Evolutionary conservation across 2,113 vertebrate species (phyloP).

Genomic region (Vulpes ferrilata): DNA sequence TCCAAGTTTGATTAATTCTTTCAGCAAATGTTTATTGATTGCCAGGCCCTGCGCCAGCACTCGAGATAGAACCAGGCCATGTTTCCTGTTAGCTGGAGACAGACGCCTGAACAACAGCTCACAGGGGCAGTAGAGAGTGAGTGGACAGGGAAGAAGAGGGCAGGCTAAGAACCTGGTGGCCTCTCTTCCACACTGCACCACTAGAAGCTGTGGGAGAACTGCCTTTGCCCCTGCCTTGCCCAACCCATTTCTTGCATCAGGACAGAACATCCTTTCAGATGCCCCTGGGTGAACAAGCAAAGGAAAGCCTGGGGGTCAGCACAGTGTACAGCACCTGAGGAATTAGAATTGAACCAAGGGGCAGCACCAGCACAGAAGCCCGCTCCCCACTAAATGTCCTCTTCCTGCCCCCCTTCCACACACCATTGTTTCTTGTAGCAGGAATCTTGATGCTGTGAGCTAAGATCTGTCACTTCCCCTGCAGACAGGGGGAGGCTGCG

Average conservation of each 20-base stretch:
- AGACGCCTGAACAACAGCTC: background rate
- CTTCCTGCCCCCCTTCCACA: background rate
- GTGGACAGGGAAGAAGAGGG: background rate
- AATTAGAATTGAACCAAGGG: background rate
- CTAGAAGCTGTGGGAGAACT: background rate
- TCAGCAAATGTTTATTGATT: constrained; percentile 47
- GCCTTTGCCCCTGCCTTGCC: background rate
- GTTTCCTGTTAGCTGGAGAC: background rate
- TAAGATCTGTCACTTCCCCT: background rate
- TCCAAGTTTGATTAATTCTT: constrained; percentile 43
- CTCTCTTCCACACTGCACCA: background rate
- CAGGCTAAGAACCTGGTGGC: background rate
- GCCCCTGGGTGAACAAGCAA: background rate
- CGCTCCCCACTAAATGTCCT: background rate
- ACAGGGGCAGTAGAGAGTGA: no score
- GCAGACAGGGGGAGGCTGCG: background rate
- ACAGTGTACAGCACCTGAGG: background rate
- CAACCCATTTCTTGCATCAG: background rate
- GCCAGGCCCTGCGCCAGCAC: background rate
- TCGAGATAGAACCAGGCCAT: background rate
- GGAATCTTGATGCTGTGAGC: background rate
- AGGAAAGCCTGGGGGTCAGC: background rate
- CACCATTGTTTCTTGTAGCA: background rate
- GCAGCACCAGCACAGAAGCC: accelerated
- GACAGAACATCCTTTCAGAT: background rate